Evolutionary conservation across 2,888 invertebrate genomes (phyloP).

Genomic region (Patella depressa): DNA sequence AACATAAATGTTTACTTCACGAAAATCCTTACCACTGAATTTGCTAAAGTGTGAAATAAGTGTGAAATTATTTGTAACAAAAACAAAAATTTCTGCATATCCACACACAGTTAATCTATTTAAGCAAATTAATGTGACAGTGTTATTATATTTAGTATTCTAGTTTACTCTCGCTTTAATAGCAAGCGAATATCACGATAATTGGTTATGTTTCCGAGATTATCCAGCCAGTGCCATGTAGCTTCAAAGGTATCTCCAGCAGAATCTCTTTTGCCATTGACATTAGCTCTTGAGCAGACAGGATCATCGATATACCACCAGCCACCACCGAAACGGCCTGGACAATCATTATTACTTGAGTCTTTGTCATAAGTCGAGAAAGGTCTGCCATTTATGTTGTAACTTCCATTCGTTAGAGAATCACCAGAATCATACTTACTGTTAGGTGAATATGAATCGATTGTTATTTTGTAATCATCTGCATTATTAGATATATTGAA

Average conservation of each 20-base stretch:
- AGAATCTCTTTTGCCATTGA: neutral
- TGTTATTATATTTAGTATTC: too few relatives aligned
- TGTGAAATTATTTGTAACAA: too few relatives aligned
- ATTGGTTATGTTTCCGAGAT: neutral
- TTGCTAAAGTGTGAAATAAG: too few relatives aligned
- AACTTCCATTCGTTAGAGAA: neutral
- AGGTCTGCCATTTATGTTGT: neutral
- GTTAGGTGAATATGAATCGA: neutral
- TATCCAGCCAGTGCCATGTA: neutral
- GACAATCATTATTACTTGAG: neutral
- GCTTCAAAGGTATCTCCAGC: neutral
- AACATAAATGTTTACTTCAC: too few relatives aligned
- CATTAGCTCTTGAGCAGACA: neutral
- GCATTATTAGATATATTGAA: neutral
- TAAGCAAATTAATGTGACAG: too few relatives aligned
- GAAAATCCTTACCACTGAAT: too few relatives aligned
- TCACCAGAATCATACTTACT: neutral
- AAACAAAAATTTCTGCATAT: too few relatives aligned
- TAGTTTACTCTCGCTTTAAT: neutral
- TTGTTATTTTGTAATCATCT: neutral
- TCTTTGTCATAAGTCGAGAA: neutral
- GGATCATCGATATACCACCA: constrained; percentile 1
- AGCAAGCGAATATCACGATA: neutral
- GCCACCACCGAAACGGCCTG: neutral
- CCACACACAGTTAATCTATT: too few relatives aligned